Base-by-base conservation (phyloP, 1,140 invertebrate genomes). In the Yoshiicerus persimilis region DNA sequence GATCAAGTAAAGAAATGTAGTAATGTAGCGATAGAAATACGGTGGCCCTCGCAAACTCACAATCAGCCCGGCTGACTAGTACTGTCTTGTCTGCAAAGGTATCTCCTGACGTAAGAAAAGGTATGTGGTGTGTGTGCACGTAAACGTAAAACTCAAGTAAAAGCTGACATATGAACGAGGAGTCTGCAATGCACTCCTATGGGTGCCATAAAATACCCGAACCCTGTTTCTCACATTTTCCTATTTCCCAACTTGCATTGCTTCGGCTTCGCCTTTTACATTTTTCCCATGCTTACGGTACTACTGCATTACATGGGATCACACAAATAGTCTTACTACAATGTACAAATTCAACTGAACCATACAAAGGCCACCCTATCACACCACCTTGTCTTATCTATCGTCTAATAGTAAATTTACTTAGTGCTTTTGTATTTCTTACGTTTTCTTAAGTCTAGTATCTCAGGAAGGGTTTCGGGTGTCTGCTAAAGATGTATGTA, bases 201-300 rank as follows among this genome's bases (percentile, higher is more conserved):
- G 89, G 89, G 89, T 89, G 77, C 83, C 88, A 90, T 90, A 90
- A 90, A 90, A 88, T 90, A 88, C 80, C 83, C 86, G 39, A 64
- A 32, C 64, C 75, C 75, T 84, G 20, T 70, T 87, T 77, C 83
- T 47, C 83, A 85, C 83, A 32, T 47, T 56, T 84, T 56, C 10
- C 25, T 70, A 86, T 70, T 23, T 39, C 9, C 30, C 25, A 66
- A n/a, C 85, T 70, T 16, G 23, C 47, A 0, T 47, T n/a, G 47
- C 47, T n/a, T 56, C 41, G 4, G 47, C 47, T 56, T 16, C 39
- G 9, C 41, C 41, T 23, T 16, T 34, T 70, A 30, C 25, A 84
- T 84, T 41, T 84, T 84, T 84, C 47, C 83, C 47, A 84, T 41
- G 39, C 77, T 80, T 70, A 11, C 66, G 13, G 9, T 30, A 70